phyloP scores from a whole-genome alignment of 1,140 invertebrate species.

The Ruditapes philippinarum region DNA sequence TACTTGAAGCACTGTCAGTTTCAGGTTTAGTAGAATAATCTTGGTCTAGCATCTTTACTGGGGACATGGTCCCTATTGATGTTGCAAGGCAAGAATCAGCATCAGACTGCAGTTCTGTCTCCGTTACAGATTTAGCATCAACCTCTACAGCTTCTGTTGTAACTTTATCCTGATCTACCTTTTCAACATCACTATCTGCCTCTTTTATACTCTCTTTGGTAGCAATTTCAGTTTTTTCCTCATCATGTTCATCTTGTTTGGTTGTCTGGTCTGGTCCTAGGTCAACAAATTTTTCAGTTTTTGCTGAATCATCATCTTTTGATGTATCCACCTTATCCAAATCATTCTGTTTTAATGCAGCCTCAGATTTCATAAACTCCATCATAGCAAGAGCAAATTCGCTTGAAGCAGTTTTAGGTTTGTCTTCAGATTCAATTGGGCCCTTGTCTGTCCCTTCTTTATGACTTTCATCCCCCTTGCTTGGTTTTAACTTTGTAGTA shows the following conservation, averaged over 20 bases:
- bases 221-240: background rate
- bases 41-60: background rate
- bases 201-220: background rate
- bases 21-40: background rate
- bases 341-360: background rate
- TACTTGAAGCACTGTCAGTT: background rate
- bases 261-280: background rate
- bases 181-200: background rate
- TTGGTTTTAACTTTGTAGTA: background rate
- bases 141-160: background rate
- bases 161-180: background rate
- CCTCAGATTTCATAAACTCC: background rate
- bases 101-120: background rate
- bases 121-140: background rate
- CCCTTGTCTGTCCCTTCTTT: background rate
- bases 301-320: background rate
- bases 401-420: background rate
- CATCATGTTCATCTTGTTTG: no score
- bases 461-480: no score
- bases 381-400: conserved; percentile 19
- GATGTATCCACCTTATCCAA: background rate
- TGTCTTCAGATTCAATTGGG: background rate
- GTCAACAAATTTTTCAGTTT: background rate
- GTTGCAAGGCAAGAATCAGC: conserved; percentile 36
- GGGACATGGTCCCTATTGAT: conserved; percentile 6